Conservation (phyloP, 2,888 invertebrate genomes). For the Eristalis pertinax region DNA sequence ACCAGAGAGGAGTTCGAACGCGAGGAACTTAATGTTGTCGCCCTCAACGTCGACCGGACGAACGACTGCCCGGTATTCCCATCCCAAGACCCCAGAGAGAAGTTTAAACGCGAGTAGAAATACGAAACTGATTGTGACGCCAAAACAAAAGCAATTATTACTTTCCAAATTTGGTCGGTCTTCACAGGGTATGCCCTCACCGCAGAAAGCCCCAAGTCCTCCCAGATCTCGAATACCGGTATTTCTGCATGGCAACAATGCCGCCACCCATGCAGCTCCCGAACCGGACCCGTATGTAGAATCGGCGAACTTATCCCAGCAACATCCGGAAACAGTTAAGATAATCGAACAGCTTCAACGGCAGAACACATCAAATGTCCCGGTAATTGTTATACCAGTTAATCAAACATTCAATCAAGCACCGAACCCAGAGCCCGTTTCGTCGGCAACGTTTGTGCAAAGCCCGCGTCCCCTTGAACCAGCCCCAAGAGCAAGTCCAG, state of each 20-base stretch:
- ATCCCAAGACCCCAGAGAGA: not conserved
- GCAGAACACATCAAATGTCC: slow-evolving; percentile 18
- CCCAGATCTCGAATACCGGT: slow-evolving; percentile 41
- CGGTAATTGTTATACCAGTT: slow-evolving; percentile 57
- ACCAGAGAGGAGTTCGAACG: not conserved
- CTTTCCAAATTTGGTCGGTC: not conserved
- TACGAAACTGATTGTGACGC: not conserved
- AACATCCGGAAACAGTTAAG: slow-evolving; percentile 28
- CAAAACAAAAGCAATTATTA: not conserved
- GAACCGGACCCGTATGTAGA: not conserved
- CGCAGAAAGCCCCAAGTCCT: not conserved
- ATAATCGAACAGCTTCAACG: slow-evolving; percentile 50
- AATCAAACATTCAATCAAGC: slow-evolving; percentile 61
- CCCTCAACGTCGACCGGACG: too few relatives aligned
- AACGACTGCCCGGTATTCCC: too few relatives aligned
- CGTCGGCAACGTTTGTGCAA: not conserved
- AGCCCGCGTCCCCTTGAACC: not conserved
- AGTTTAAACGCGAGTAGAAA: not conserved
- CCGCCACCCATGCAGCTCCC: not conserved
- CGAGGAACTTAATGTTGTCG: not conserved
- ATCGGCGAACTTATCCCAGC: not conserved
- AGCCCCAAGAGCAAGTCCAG: not conserved
- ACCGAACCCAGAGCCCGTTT: not conserved
- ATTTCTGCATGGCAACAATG: not conserved
- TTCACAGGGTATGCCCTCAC: not conserved